These are phyloP conservation scores for Montipora cactus DNA, from an alignment of 64 coral and sea anemone species.

Conservation along the genomic window DNA sequence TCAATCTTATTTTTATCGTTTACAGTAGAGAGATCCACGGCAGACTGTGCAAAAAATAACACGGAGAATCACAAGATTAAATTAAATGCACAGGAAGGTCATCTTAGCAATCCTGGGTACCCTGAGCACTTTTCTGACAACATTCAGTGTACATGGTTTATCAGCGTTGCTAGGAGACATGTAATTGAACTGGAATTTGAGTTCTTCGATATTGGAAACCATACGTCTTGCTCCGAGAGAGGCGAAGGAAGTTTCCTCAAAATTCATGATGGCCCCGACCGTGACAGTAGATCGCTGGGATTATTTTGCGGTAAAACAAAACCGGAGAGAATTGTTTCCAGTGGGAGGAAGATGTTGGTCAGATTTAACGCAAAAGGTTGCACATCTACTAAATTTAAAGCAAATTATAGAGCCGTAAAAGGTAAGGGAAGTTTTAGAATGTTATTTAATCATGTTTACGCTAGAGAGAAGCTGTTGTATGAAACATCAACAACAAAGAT, in stretches of 20 bases:
- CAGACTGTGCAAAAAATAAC: slow-evolving; percentile 18
- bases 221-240: neutral
- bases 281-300: slow-evolving; percentile 28
- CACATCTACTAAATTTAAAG: slow-evolving; percentile 52
- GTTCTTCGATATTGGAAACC: slow-evolving; percentile 45
- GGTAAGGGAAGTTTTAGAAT: neutral
- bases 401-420: slow-evolving; percentile 31
- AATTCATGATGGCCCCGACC: slow-evolving; percentile 36
- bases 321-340: slow-evolving; percentile 29
- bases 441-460: too few species aligned
- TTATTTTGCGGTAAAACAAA: slow-evolving; percentile 41
- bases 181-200: slow-evolving; percentile 43
- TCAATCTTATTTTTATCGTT: neutral
- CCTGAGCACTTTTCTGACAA: slow-evolving; percentile 16
- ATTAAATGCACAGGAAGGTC: slow-evolving; percentile 10
- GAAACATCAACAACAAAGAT: neutral
- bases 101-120: slow-evolving; percentile 45
- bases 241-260: neutral
- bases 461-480: neutral
- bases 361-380: slow-evolving; percentile 29
- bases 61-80: slow-evolving; percentile 24
- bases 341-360: slow-evolving; percentile 49
- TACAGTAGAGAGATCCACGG: slow-evolving; percentile 3
- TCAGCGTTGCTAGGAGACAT: slow-evolving; percentile 13
- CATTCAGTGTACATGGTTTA: slow-evolving; percentile 53